phyloP scores from a whole-genome alignment of 2,113 vertebrate genomes.

The Anser cygnoides region DNA sequence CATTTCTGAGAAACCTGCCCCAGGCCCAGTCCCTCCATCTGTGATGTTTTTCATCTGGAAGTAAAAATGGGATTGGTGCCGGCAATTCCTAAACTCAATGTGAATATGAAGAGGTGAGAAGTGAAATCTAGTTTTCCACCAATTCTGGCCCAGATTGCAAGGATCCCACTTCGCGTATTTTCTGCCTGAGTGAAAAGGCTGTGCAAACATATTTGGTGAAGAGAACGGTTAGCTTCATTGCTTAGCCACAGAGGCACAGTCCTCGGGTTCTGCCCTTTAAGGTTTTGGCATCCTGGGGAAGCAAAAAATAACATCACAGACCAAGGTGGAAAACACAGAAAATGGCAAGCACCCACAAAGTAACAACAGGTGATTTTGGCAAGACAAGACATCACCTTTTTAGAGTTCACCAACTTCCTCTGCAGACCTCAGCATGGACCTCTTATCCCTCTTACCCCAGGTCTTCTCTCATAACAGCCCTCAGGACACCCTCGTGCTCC shows the following conservation, averaged over 20 bases:
- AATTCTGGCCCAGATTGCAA: neutral
- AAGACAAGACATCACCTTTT: neutral
- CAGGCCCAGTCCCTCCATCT: rapidly evolving
- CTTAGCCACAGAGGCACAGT: neutral
- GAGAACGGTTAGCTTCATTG: neutral
- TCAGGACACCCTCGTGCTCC: neutral
- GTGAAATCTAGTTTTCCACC: neutral
- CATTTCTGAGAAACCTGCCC: neutral
- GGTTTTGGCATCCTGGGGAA: neutral
- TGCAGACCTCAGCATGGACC: neutral
- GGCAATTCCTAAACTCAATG: neutral
- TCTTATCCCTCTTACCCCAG: neutral
- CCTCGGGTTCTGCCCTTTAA: neutral
- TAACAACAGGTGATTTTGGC: neutral
- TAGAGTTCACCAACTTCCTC: neutral
- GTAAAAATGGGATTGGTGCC: neutral
- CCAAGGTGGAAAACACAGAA: neutral
- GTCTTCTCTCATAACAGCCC: neutral
- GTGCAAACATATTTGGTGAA: rapidly evolving
- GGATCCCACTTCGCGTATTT: neutral
- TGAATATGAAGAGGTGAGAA: neutral
- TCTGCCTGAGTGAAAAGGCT: neutral
- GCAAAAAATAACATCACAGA: neutral
- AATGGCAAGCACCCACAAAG: neutral
- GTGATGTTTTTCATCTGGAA: neutral